Evolutionary conservation across 2,113 vertebrate genomes (phyloP).

Genomic region (Tympanuchus pallidicinctus): DNA sequence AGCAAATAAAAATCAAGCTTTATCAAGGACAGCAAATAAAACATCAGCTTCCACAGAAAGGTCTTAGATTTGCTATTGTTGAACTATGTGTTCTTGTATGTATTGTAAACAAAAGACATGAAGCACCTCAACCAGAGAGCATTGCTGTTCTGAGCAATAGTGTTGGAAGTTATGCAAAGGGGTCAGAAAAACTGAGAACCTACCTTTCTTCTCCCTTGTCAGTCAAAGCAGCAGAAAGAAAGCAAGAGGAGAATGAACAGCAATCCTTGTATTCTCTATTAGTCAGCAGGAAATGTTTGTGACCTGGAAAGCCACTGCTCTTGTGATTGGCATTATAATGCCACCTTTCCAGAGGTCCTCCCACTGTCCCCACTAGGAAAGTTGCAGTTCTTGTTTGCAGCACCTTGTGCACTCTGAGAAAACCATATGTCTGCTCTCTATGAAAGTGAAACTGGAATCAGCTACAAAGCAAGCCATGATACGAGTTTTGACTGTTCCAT

Average conservation of each 20-base stretch:
- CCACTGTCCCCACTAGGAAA: rapidly evolving
- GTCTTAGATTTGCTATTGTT: not conserved
- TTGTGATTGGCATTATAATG: not conserved
- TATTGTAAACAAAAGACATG: not conserved
- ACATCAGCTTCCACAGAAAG: not conserved
- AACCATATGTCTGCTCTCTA: not conserved
- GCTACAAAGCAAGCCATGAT: not conserved
- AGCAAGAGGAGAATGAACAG: not conserved
- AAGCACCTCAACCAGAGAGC: not conserved
- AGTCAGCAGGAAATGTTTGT: not conserved
- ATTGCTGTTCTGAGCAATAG: not conserved
- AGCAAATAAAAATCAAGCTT: not conserved
- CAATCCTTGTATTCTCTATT: rapidly evolving
- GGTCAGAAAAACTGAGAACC: not conserved
- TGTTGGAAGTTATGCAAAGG: not conserved
- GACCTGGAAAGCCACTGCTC: not conserved
- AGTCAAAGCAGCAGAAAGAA: not conserved
- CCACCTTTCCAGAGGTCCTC: not conserved
- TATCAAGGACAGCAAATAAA: not conserved
- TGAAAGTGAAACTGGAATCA: not conserved
- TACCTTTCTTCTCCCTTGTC: not conserved
- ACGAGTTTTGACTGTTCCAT: not conserved
- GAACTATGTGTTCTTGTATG: not conserved
- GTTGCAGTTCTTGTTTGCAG: not conserved
- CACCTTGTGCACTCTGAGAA: rapidly evolving